A percentile compares a stretch with the other conserved stretches of the same genome.
These are phyloP conservation scores for Nysson spinosus DNA, from an alignment of 2,888 invertebrate genomes.

Conservation along the genomic window DNA sequence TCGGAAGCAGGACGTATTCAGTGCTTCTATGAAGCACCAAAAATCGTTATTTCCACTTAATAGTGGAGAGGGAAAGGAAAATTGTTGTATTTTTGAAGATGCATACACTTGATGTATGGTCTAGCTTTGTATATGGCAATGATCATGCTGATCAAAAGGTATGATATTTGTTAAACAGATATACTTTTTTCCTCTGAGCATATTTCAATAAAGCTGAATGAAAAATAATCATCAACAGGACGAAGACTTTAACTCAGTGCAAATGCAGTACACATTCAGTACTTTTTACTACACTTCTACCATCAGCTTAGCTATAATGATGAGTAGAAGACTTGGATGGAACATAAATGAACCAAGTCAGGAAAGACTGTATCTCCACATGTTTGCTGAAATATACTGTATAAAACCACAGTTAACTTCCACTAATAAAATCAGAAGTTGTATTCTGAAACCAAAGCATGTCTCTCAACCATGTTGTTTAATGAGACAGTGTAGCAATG, in stretches of 20 bases:
- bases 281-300: constrained; percentile 51
- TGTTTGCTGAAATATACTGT: constrained; percentile 38
- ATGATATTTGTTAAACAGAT: constrained; percentile 44
- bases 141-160: constrained; percentile 50
- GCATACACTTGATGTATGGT: constrained; percentile 35
- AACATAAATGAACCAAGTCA: constrained; percentile 39
- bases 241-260: constrained; percentile 56
- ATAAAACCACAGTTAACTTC: constrained; percentile 49
- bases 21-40: constrained; percentile 43
- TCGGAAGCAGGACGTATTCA: constrained; percentile 54
- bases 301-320: constrained; percentile 44
- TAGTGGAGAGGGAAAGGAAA: constrained; percentile 53
- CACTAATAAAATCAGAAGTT: constrained; percentile 51
- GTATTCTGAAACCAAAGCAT: constrained; percentile 51
- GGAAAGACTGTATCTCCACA: constrained; percentile 27
- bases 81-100: constrained; percentile 49
- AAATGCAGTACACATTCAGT: constrained; percentile 43
- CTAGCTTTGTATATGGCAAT: constrained; percentile 39
- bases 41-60: constrained; percentile 49
- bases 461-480: constrained; percentile 48
- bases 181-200: constrained; percentile 44
- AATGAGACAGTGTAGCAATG: constrained; percentile 43
- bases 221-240: constrained; percentile 54
- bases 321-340: constrained; percentile 51
- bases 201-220: constrained; percentile 48